Percentiles rank a stretch among this genome's conserved stretches.
These are phyloP conservation scores for Lasius platythorax DNA, from an alignment of 2,888 invertebrate species.

Conservation along the genomic window DNA sequence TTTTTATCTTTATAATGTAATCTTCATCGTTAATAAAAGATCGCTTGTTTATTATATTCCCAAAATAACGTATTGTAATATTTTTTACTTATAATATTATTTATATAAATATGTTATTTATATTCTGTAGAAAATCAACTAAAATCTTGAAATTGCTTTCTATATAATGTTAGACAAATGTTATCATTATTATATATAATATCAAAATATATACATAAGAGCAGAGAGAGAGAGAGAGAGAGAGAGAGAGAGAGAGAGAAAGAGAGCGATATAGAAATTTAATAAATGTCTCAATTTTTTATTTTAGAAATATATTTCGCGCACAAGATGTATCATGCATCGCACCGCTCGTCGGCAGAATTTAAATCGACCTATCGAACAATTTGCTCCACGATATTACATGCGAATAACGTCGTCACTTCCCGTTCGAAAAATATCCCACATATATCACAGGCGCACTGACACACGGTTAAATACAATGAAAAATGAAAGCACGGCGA, in stretches of 20 bases:
- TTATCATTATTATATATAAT: neutral
- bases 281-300: neutral
- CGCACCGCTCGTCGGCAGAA: neutral
- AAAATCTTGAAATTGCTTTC: neutral
- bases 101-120: neutral
- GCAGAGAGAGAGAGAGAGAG: neutral
- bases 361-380: slow-evolving; percentile 1
- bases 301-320: neutral
- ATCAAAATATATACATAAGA: neutral
- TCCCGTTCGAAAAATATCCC: neutral
- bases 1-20: neutral
- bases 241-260: neutral
- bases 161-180: neutral
- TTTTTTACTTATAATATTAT: neutral
- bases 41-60: neutral
- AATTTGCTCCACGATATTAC: neutral
- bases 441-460: slow-evolving; percentile 56
- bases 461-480: slow-evolving; percentile 30
- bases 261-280: neutral
- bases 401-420: slow-evolving; percentile 14
- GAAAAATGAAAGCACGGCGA: slow-evolving; percentile 2
- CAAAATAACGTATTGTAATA: neutral
- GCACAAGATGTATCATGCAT: neutral
- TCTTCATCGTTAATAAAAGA: neutral
- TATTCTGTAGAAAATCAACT: neutral